Percentiles rank a stretch among this genome's conserved stretches.
These are phyloP conservation scores for Pollachius pollachius DNA, from an alignment of 2,113 vertebrate genomes.

Conservation along the genomic window DNA sequence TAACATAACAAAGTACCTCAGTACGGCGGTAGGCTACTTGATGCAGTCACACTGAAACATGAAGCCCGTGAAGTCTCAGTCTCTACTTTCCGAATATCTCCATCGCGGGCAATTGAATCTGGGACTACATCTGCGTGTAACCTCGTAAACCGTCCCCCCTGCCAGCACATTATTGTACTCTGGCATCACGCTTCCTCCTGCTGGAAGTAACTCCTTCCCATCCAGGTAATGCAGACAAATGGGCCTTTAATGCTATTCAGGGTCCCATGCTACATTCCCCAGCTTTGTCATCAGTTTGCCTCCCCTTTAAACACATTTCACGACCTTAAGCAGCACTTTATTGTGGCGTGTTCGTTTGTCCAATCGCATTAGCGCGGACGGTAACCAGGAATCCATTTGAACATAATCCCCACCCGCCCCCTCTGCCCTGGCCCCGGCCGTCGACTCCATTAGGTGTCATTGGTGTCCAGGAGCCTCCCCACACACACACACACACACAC, in stretches of 20 bases:
- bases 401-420: constrained; percentile 62
- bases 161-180: constrained; percentile 69
- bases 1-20: too few species aligned
- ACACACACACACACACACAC: constrained; percentile 6
- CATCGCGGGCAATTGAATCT: constrained; percentile 63
- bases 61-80: constrained; percentile 55
- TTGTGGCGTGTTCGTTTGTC: constrained; percentile 78
- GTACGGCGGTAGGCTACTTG: too few species aligned
- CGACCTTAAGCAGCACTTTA: constrained; percentile 78
- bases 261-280: constrained; percentile 68
- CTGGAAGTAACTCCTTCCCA: constrained; percentile 51
- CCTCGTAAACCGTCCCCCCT: constrained; percentile 64
- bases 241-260: constrained; percentile 69
- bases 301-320: constrained; percentile 70
- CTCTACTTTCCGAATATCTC: constrained; percentile 57
- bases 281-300: constrained; percentile 70
- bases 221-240: constrained; percentile 74
- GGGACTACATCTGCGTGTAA: constrained; percentile 59
- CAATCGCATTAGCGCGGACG: constrained; percentile 71
- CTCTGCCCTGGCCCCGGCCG: constrained; percentile 53
- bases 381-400: constrained; percentile 74
- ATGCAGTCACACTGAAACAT: constrained; percentile 48
- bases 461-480: constrained; percentile 54
- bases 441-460: constrained; percentile 75
- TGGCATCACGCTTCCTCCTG: constrained; percentile 52